Percentiles rank a stretch among this genome's conserved stretches.
These are phyloP conservation scores for Armadillidium nasatum DNA, from an alignment of 1,140 invertebrate genomes.

Conservation along the genomic window DNA sequence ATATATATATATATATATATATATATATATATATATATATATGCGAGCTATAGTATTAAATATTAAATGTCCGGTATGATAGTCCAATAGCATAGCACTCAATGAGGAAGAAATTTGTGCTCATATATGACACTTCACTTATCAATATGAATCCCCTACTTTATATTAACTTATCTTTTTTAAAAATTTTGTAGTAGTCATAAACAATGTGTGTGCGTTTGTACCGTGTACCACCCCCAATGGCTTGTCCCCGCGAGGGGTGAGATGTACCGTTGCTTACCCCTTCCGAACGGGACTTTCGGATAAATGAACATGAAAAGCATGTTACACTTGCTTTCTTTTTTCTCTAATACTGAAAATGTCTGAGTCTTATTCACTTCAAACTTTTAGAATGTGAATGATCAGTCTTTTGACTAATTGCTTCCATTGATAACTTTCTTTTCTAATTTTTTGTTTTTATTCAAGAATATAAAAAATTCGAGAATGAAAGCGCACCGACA, in stretches of 20 bases:
- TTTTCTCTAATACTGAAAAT: not conserved
- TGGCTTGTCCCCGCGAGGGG: conserved; percentile 1
- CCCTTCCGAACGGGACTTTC: not conserved
- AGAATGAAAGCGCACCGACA: not conserved
- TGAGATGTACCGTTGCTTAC: conserved; percentile 11
- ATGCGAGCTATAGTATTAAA: too few species aligned
- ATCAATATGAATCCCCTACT: not conserved
- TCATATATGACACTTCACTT: too few species aligned
- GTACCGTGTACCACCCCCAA: not conserved
- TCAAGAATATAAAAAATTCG: not conserved
- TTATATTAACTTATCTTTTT: not conserved
- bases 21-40: too few species aligned
- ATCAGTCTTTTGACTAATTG: not conserved
- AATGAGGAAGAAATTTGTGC: too few species aligned
- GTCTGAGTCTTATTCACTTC: not conserved
- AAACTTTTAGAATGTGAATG: not conserved
- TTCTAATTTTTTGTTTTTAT: not conserved
- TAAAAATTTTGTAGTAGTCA: not conserved
- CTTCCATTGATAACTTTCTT: not conserved
- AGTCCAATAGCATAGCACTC: too few species aligned
- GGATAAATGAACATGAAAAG: not conserved
- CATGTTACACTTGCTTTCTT: not conserved
- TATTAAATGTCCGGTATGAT: too few species aligned
- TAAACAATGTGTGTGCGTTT: not conserved
- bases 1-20: too few species aligned